phyloP scores from a whole-genome alignment of 2,797 vertebrate genomes.

The Neosalanx taihuensis region DNA sequence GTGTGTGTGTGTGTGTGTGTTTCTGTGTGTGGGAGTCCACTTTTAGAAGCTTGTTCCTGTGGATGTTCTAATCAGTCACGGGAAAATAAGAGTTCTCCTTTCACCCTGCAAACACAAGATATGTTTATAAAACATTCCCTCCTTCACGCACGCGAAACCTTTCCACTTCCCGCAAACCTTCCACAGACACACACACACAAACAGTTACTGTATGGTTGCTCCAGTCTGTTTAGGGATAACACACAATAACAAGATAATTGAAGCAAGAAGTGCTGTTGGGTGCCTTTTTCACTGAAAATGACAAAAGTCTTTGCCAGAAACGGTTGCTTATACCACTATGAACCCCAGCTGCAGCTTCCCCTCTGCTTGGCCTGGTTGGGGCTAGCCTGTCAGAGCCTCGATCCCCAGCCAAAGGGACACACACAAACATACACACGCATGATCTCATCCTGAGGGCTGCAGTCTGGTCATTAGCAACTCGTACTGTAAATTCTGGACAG shows the following conservation, averaged over 20 bases:
- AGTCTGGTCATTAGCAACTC: neutral
- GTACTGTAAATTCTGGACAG: neutral
- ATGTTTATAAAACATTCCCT: constrained; percentile 34
- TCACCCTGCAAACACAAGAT: constrained; percentile 21
- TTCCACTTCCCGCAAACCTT: neutral
- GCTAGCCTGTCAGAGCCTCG: neutral
- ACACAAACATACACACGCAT: constrained; percentile 3
- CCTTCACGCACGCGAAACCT: constrained; percentile 13
- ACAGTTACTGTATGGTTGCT: neutral
- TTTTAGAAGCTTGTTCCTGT: constrained; percentile 32
- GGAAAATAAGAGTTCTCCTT: constrained; percentile 26
- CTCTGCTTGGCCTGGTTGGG: neutral
- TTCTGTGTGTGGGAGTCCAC: constrained; percentile 6
- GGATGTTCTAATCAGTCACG: constrained; percentile 40
- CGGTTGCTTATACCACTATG: too few relatives aligned
- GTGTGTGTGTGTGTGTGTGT: constrained; percentile 23
- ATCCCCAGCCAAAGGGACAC: neutral
- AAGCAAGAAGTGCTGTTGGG: constrained; percentile 4
- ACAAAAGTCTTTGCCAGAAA: neutral
- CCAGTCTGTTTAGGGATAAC: neutral
- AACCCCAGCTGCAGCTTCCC: neutral
- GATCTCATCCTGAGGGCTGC: constrained; percentile 10
- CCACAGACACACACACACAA: constrained; percentile 1
- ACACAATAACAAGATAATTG: constrained; percentile 12
- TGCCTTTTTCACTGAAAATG: constrained; percentile 6